Evolutionary conservation across 2,888 invertebrate species (phyloP), one percentile per base, ranked within the genome.

Genomic region (Steinernema carpocapsae): DNA sequence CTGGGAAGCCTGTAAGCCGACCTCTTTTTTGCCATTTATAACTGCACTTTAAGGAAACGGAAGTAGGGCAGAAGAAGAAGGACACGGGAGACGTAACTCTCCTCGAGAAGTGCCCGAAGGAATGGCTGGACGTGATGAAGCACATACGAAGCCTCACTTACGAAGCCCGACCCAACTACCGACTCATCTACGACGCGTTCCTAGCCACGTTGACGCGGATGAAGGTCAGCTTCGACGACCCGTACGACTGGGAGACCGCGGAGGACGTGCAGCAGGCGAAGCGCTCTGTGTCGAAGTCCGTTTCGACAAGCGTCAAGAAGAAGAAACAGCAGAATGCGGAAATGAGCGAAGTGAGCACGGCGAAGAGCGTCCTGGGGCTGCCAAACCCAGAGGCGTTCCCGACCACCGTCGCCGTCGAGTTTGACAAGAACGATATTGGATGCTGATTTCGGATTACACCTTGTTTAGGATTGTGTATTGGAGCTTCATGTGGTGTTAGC

Each of bases 171-270:
- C 78, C 78, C 17, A 73, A 78, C 72, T 78, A 78, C 46, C 72
- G 71, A 37, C 70, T 78, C 17, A 73, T 78, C 26, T 78, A 76
- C 71, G 75, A 78, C 64, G 26, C 45, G 29, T 64, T 78, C 14
- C 22, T 72, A 17, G 70, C 48, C 4, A 51, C 75, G 17, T 72
- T 78, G 72, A 42, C 43, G 19, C 45, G 71, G 29, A 29, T 72
- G 17, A 80, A 78, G 22, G 64, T 56, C 24, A 76, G 71, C 7
- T 78, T 78, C 42, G 56, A 51, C 14, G 79, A 76, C 46, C 78
- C 75, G 24, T 78, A 78, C 46, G 78, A 78, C 46, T 78, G 78
- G 78, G 78, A 78, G 32, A 42, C n/a, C 10, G 32, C 42, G 7
- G 56, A 51, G 51, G 42, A 64, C 29, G 32, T 64, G 1, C 56